phyloP scores from a whole-genome alignment of 2,797 vertebrate species.

The Emydoidea blandingii region DNA sequence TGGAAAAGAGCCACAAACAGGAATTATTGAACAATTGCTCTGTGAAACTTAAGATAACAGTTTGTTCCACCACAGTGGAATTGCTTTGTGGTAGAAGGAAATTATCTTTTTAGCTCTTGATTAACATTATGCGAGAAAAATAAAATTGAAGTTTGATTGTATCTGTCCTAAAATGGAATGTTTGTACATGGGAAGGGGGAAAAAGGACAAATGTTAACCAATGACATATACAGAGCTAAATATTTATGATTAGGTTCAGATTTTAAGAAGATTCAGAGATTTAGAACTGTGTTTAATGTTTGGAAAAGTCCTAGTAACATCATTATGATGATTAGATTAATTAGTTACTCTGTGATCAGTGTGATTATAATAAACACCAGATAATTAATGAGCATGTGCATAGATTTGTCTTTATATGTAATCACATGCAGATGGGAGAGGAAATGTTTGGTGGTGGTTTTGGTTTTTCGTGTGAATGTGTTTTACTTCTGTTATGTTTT shows the following conservation, averaged over 20 bases:
- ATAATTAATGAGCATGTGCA: neutral
- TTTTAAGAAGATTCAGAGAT: constrained; percentile 45
- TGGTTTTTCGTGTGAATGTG: neutral
- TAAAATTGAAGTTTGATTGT: constrained; percentile 80
- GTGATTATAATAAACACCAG: neutral
- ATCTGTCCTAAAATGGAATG: constrained; percentile 76
- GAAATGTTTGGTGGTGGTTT: neutral
- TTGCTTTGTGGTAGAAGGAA: constrained; percentile 88
- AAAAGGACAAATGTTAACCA: constrained; percentile 64
- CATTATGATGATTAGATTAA: constrained; percentile 6
- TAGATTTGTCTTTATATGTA: neutral
- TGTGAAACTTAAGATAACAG: constrained; percentile 94
- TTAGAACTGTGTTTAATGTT: constrained; percentile 56
- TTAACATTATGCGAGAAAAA: constrained; percentile 84
- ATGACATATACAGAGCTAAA: constrained; percentile 47
- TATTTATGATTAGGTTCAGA: constrained; percentile 33
- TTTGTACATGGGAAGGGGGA: constrained; percentile 29
- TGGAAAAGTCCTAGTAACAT: constrained; percentile 16
- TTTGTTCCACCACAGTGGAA: constrained; percentile 91
- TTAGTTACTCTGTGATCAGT: neutral
- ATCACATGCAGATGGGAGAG: neutral
- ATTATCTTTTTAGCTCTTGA: constrained; percentile 86
- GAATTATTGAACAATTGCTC: constrained; percentile 96
- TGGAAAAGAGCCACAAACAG: constrained; percentile 91
- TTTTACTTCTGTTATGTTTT: neutral